These are phyloP conservation scores for Tangara arthus DNA, from an alignment of 2,797 vertebrate species.

Conservation along the genomic window DNA sequence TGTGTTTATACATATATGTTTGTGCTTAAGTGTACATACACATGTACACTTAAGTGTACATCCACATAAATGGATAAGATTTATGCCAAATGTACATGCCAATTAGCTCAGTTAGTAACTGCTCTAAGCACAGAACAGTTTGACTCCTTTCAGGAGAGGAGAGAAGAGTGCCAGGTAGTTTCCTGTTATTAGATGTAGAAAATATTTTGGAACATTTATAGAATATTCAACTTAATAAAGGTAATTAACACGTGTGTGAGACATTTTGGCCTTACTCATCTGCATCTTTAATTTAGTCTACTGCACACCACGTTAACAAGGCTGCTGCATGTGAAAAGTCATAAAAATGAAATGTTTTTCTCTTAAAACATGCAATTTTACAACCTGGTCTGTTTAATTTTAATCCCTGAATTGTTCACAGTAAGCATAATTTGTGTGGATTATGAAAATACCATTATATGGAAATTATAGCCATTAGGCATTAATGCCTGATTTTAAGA, in stretches of 20 bases:
- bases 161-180: neutral
- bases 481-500: conserved; percentile 43
- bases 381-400: neutral
- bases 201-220: neutral
- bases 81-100: neutral
- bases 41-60: neutral
- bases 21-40: neutral
- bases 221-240: neutral
- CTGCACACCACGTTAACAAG: neutral
- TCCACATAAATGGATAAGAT: neutral
- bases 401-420: neutral
- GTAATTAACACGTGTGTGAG: neutral
- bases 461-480: neutral
- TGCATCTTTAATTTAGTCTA: neutral
- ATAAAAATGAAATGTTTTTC: neutral
- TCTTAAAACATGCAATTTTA: neutral
- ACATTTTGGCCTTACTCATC: neutral
- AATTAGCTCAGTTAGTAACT: neutral
- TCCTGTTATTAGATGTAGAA: neutral
- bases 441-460: conserved; percentile 2
- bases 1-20: neutral
- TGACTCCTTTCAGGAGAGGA: neutral
- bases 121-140: neutral
- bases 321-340: neutral
- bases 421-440: neutral